These are phyloP conservation scores for Brienomyrus brachyistius DNA, from an alignment of 2,113 vertebrate genomes.

Conservation along the genomic window DNA sequence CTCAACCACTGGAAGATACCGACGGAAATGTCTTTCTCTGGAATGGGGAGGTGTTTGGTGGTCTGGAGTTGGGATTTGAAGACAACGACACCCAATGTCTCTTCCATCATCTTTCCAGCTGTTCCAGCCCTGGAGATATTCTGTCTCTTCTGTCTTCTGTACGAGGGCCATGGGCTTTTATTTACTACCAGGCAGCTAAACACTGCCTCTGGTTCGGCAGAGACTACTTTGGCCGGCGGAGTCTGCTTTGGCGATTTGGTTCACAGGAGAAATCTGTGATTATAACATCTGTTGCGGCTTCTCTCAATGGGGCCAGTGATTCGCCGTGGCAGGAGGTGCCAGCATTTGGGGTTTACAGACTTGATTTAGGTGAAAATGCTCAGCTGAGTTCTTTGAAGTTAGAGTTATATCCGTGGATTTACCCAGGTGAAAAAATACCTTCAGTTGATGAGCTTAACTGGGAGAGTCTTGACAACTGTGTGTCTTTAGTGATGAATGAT, in stretches of 20 bases:
- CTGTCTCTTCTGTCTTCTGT: slow-evolving; percentile 66
- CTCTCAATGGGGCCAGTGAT: slow-evolving; percentile 6
- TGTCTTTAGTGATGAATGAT: slow-evolving; percentile 49
- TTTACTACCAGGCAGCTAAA: slow-evolving; percentile 75
- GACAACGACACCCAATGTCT: slow-evolving; percentile 79
- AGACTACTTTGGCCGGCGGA: slow-evolving; percentile 88
- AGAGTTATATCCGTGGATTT: slow-evolving; percentile 71
- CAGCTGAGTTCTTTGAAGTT: slow-evolving; percentile 49
- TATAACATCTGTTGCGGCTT: slow-evolving; percentile 68
- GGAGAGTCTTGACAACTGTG: slow-evolving; percentile 49
- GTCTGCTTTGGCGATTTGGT: slow-evolving; percentile 79
- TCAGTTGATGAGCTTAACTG: slow-evolving; percentile 23
- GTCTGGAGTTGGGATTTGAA: slow-evolving; percentile 55
- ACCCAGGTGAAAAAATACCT: neutral
- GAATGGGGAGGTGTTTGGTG: slow-evolving; percentile 89
- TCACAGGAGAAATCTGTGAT: slow-evolving; percentile 40
- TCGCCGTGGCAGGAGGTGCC: slow-evolving; percentile 78
- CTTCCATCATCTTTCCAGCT: slow-evolving; percentile 58
- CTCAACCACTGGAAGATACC: slow-evolving; percentile 73
- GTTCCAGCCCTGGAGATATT: slow-evolving; percentile 58
- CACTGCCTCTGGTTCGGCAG: slow-evolving; percentile 88
- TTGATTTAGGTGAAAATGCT: slow-evolving; percentile 63
- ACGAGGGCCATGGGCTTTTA: slow-evolving; percentile 81
- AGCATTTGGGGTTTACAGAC: slow-evolving; percentile 73
- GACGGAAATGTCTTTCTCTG: slow-evolving; percentile 75